Evolutionary conservation across 2,888 invertebrate species (phyloP), one percentile per base, ranked within the genome.

Genomic region (Seira sanloemensis): DNA sequence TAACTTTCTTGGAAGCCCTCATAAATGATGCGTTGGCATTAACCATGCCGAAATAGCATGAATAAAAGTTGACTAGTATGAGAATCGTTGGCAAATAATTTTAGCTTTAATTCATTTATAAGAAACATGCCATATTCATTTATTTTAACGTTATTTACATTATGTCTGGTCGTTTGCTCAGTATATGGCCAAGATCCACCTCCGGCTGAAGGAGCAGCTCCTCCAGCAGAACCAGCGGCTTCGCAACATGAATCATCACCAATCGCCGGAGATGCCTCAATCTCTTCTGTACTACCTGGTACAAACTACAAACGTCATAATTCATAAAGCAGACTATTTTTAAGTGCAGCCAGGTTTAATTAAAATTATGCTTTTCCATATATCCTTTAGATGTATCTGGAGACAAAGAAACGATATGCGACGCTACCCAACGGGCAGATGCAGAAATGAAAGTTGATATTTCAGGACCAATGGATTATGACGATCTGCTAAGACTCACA

Each of bases 401-500:
- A 0, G 83, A 84, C 19, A 69, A 54, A 23, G 46, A 84, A 24
- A 66, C 71, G n/a, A 78, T 78, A 54, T 84, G 83, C 19, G 62
- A 78, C 5, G 83, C 78, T 0, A 25, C 67, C n/a, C n/a, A 58
- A 23, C 25, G 9, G n/a, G 50, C 27, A n/a, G 71, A 78, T 21
- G 27, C 19, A 0, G 67, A 73, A 23, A 65, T 69, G 18, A 81
- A 81, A 46, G 46, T 81, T 7, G 69, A 58, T 50, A 46, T 81
- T 24, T 12, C 16, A 5, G 81, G 81, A 9, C 19, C 69, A 46
- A 66, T 85, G 82, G 69, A 58, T n/a, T 85, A 85, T 24, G 78
- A 78, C n/a, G 85, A 85, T 54, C 23, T 85, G 9, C 69, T 81
- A 2, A 58, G 67, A 24, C 65, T 85, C 1, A 65, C 68, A 19